Evolutionary conservation across 2,113 vertebrate genomes (phyloP).

Genomic region (Protobothrops flavoviridis): DNA sequence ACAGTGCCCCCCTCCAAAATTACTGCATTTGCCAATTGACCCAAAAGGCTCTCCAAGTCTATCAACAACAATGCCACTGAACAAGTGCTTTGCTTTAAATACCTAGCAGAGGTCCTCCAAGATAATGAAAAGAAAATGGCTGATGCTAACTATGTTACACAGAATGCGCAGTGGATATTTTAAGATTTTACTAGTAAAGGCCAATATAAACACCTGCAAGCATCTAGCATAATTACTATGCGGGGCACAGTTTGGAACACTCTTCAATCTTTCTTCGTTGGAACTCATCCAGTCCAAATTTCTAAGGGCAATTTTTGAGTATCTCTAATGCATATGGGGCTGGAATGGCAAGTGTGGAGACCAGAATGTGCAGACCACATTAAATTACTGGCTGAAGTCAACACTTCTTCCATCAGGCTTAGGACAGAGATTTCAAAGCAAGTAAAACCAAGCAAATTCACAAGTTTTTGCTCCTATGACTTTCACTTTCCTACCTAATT

Average conservation of each 20-base stretch:
- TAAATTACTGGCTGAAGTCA: not conserved
- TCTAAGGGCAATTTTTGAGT: not conserved
- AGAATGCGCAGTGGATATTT: not conserved
- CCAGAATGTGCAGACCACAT: not conserved
- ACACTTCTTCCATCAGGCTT: not conserved
- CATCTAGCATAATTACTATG: not conserved
- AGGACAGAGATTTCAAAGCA: not conserved
- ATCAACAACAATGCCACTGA: not conserved
- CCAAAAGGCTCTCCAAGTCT: not conserved
- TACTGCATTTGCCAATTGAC: not conserved
- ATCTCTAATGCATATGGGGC: not conserved
- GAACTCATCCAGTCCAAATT: not conserved
- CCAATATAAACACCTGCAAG: not conserved
- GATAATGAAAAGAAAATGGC: not conserved
- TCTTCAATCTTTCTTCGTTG: not conserved
- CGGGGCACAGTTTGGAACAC: not conserved
- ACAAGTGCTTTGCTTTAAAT: not conserved
- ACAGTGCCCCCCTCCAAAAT: not conserved
- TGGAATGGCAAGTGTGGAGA: not conserved
- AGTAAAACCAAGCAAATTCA: not conserved
- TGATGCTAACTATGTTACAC: not conserved
- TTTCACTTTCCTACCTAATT: not conserved
- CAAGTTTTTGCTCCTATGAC: not conserved
- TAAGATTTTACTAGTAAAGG: not conserved
- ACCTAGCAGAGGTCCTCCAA: not conserved